Conservation (phyloP, 92 coral and sea anemone species). For the Metridium senile region DNA sequence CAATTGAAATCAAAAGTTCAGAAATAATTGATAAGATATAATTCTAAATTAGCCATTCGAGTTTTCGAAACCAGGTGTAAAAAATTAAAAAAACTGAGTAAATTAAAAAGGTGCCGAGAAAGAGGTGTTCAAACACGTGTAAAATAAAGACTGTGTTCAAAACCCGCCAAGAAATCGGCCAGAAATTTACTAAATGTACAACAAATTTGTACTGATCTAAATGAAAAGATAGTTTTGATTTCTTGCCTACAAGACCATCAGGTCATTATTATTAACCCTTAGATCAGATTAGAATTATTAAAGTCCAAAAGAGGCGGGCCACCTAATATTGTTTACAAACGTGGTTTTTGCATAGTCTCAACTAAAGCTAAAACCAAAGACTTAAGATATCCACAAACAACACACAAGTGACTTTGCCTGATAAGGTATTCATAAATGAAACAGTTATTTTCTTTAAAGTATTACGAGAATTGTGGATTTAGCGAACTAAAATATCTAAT, state of each 20-base stretch:
- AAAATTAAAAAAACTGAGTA: neutral
- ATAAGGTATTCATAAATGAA: slow-evolving; percentile 3
- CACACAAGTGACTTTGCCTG: neutral
- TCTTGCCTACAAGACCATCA: no score
- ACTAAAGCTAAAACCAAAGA: slow-evolving; percentile 1
- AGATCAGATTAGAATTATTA: neutral
- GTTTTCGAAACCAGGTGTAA: slow-evolving; percentile 5
- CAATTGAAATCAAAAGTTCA: neutral
- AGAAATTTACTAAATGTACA: neutral
- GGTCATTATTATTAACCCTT: no score
- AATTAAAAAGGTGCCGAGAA: neutral
- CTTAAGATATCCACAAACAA: slow-evolving; percentile 29
- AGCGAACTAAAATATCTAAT: neutral
- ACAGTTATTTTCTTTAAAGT: slow-evolving; percentile 7
- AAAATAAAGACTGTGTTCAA: neutral
- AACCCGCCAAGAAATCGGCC: neutral
- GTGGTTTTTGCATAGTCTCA: slow-evolving; percentile 26
- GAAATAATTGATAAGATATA: neutral
- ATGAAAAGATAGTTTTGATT: no score
- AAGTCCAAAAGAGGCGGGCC: neutral
- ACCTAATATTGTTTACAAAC: slow-evolving; percentile 34
- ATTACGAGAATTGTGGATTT: neutral
- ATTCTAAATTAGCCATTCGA: neutral
- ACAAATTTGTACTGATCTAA: neutral
- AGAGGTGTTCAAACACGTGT: slow-evolving; percentile 8